Evolutionary conservation across 2,113 vertebrate species (phyloP), one percentile per base, ranked within the genome.

Genomic region (Mormoops blainvillei): DNA sequence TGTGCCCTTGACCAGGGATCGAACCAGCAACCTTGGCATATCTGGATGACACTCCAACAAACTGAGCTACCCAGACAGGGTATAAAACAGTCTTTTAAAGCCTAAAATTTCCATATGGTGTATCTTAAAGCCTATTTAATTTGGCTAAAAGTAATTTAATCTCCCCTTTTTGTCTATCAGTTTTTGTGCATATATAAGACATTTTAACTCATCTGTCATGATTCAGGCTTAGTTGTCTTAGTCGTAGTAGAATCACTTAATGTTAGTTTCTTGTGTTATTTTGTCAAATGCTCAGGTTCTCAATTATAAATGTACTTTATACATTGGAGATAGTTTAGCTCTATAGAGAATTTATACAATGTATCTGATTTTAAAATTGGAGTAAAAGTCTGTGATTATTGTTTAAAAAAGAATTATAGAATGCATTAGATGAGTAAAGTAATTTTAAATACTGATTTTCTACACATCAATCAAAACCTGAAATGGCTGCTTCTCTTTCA

Each of bases 271-370:
- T 76, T 90, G 50, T 94, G 63, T 10, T 91, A 91, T 94, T 95
- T 94, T 93, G 7, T 87, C 73, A 70, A 97, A 56, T 77, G n/a
- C 85, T 91, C 31, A 93, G n/a, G 86, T 85, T 94, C 45, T 94
- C 15, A 83, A n/a, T 74, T 89, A 83, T 71, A 97, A 95, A 87
- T 61, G 68, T 11, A 33, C 14, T 94, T 94, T 95, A 45, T 88
- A 91, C 52, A 68, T 94, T 95, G 33, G 22, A 95, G 45, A 88
- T 54, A 81, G 45, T 67, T 67, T 58, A 89, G 13, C 38, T 88
- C 65, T 94, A 83, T n/a, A 86, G 76, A 78, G 43, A 89, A 63
- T 28, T 28, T 77, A 28, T 77, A n/a, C 9, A 77, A n/a, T 77
- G 45, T n/a, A 20, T 77, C 45, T 50, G 45, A 77, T 50, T 76